phyloP scores from a whole-genome alignment of 2,888 invertebrate genomes.

The Celastrina argiolus region DNA sequence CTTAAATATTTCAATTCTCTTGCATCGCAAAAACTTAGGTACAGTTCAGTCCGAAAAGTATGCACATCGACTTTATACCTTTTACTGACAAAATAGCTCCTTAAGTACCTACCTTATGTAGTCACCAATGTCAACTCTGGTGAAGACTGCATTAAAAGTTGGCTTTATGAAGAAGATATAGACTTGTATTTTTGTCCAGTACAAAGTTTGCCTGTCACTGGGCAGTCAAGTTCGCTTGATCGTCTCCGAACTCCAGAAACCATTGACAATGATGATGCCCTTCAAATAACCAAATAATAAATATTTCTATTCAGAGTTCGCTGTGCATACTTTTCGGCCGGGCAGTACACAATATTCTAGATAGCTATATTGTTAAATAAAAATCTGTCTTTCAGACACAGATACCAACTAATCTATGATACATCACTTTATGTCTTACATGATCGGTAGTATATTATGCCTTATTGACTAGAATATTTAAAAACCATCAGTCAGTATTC shows the following conservation, averaged over 20 bases:
- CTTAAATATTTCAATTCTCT: constrained; percentile 75
- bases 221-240: no score
- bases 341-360: background rate
- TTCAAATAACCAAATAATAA: background rate
- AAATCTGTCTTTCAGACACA: constrained; percentile 39
- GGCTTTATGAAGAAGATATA: no score
- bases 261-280: no score
- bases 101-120: no score
- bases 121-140: no score
- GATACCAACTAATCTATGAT: constrained; percentile 40
- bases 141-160: no score
- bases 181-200: no score
- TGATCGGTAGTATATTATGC: constrained; percentile 36
- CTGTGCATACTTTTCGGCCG: background rate
- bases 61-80: background rate
- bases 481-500: background rate
- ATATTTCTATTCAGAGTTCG: background rate
- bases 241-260: background rate
- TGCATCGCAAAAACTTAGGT: constrained; percentile 71
- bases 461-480: constrained; percentile 22
- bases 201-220: no score
- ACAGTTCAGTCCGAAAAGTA: background rate
- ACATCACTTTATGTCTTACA: constrained; percentile 71
- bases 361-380: constrained; percentile 53
- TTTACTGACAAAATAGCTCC: background rate